Percentiles rank a stretch among this genome's conserved stretches.
Evolutionary conservation across 2,797 vertebrate species (phyloP).

Genomic region (Pipistrellus pygmaeus): DNA sequence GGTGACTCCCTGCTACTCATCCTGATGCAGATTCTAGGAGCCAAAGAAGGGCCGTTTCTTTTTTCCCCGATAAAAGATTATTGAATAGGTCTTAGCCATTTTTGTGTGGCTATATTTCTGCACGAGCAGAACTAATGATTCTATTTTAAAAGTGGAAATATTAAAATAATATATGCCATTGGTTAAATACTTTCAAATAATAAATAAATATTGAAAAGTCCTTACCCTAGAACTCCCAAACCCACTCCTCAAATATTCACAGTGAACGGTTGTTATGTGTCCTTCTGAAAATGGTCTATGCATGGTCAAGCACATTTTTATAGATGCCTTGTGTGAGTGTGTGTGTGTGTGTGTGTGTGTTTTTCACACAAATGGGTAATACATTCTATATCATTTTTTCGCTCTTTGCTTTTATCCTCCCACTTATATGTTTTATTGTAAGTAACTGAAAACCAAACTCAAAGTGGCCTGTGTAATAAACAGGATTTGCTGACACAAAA

Average conservation of each 20-base stretch:
- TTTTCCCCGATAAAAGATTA: not conserved
- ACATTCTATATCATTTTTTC: not conserved
- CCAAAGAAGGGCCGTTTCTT: not conserved
- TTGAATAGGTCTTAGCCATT: not conserved
- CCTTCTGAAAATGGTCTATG: not conserved
- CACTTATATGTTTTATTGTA: not conserved
- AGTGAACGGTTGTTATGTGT: not conserved
- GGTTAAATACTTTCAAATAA: constrained; percentile 27
- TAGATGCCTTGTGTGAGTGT: not conserved
- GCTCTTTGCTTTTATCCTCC: not conserved
- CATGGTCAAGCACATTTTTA: not conserved
- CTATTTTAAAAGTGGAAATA: constrained; percentile 5
- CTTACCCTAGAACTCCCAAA: not conserved
- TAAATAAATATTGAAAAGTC: not conserved
- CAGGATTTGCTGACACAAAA: not conserved
- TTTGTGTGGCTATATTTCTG: not conserved
- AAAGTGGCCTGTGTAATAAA: not conserved
- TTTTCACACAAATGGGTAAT: not conserved
- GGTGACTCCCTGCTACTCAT: too few species aligned
- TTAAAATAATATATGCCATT: not conserved
- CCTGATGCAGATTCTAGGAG: not conserved
- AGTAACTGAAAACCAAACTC: constrained; percentile 5
- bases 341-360: not conserved
- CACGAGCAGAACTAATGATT: not conserved
- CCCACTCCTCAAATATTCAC: not conserved